Percentiles rank a stretch among this genome's conserved stretches.
Conservation (phyloP, 2,113 vertebrate genomes). For the Urocolius indicus region DNA sequence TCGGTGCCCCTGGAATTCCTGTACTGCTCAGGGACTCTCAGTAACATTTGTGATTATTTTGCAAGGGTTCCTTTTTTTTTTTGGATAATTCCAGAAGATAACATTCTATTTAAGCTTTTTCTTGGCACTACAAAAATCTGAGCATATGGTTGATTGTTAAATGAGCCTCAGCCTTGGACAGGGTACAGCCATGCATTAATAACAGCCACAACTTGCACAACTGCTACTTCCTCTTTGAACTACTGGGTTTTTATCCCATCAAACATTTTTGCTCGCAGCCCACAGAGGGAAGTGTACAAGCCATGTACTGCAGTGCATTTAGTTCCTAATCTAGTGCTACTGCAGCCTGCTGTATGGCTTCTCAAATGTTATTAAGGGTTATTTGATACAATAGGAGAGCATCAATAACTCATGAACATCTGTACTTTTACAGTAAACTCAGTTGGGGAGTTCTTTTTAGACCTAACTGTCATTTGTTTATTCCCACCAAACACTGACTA, state of each 20-base stretch:
- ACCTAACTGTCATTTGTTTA: constrained; percentile 32
- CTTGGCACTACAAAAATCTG: constrained; percentile 9
- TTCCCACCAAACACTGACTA: constrained; percentile 42
- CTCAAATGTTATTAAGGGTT: neutral
- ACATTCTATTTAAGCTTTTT: constrained; percentile 29
- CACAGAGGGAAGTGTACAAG: neutral
- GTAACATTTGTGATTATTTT: neutral
- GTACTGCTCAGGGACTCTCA: neutral
- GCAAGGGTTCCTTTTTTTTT: neutral
- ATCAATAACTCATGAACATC: neutral
- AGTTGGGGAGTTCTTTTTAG: constrained; percentile 18
- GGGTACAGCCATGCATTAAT: neutral
- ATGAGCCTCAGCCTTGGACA: constrained; percentile 58
- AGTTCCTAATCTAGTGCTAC: neutral
- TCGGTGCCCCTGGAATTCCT: neutral
- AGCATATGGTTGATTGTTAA: constrained; percentile 60
- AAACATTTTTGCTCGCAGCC: neutral
- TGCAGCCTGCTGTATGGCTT: neutral
- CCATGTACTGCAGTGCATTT: neutral
- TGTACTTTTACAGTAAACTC: neutral
- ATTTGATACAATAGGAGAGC: neutral
- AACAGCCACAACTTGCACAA: neutral
- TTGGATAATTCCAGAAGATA: neutral
- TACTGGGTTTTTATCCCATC: neutral
- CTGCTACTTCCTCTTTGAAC: neutral